A percentile compares a stretch with the other conserved stretches of the same genome.
Conservation (phyloP, 2,888 invertebrate species). For the Byasa hedistus region DNA sequence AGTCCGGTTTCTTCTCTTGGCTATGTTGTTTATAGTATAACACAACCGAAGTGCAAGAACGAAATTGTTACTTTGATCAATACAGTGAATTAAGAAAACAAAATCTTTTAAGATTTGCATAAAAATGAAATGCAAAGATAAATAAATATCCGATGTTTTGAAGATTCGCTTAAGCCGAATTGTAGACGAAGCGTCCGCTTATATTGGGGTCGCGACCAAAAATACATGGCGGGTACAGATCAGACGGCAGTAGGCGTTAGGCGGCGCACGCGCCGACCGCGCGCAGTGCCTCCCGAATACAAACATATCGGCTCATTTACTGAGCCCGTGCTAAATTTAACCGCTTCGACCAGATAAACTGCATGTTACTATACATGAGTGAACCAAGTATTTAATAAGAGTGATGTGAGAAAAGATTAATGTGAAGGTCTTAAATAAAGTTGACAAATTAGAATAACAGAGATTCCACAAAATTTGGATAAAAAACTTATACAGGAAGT, state of each 20-base stretch:
- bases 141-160: slow-evolving; percentile 53
- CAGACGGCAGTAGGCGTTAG: slow-evolving; percentile 74
- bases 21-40: not conserved
- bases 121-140: slow-evolving; percentile 18
- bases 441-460: slow-evolving; percentile 38
- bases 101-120: not conserved
- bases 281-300: slow-evolving; percentile 61
- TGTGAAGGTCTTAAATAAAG: slow-evolving; percentile 55
- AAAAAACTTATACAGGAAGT: slow-evolving; percentile 52
- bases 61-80: not conserved
- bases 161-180: slow-evolving; percentile 75
- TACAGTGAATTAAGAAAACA: not conserved
- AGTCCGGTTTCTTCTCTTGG: not conserved
- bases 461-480: slow-evolving; percentile 35
- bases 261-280: slow-evolving; percentile 73
- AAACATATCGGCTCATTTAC: slow-evolving; percentile 68
- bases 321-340: slow-evolving; percentile 70
- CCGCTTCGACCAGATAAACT: slow-evolving; percentile 73
- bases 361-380: slow-evolving; percentile 69
- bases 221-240: slow-evolving; percentile 70
- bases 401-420: slow-evolving; percentile 61
- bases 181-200: slow-evolving; percentile 70
- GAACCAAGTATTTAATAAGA: slow-evolving; percentile 48
- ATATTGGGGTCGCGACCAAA: slow-evolving; percentile 78
- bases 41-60: too few relatives aligned